phyloP scores from a whole-genome alignment of 1,140 invertebrate genomes.

The Papilio polytes region DNA sequence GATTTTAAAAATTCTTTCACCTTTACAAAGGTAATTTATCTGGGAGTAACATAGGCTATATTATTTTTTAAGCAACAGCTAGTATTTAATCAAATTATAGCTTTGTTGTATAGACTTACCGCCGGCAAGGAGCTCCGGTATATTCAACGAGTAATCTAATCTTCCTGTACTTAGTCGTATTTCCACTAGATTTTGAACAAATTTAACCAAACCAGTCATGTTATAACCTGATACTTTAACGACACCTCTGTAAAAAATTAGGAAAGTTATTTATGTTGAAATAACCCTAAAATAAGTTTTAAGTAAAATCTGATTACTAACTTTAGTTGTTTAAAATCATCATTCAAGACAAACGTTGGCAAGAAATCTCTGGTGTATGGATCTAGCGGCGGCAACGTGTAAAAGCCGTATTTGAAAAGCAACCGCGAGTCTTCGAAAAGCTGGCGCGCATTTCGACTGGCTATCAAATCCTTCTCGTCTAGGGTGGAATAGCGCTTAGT shows the following conservation, averaged over 20 bases:
- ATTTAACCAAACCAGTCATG: slow-evolving; percentile 31
- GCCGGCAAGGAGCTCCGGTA: slow-evolving; percentile 35
- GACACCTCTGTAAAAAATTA: slow-evolving; percentile 37
- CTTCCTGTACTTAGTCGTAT: slow-evolving; percentile 41
- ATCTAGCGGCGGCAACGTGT: slow-evolving; percentile 1
- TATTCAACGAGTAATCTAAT: slow-evolving; percentile 42
- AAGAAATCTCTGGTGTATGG: slow-evolving; percentile 1
- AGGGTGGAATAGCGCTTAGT: not conserved
- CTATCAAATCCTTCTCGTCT: not conserved
- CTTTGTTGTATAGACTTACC: slow-evolving; percentile 14
- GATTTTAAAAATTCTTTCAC: too few relatives aligned
- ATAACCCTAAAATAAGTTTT: not conserved
- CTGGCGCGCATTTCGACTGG: slow-evolving; percentile 9
- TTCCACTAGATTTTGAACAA: slow-evolving; percentile 37
- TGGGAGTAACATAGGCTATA: too few relatives aligned
- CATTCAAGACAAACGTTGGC: not conserved
- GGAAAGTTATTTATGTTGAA: not conserved
- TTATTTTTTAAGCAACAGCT: too few relatives aligned
- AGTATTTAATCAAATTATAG: not conserved
- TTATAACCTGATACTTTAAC: slow-evolving; percentile 27
- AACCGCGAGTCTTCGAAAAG: not conserved
- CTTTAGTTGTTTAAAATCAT: not conserved
- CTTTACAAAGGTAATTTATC: too few relatives aligned
- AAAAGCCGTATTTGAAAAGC: slow-evolving; percentile 6
- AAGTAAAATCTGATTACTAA: not conserved